These are phyloP conservation scores for Thecocarcelia acutangulata DNA, from an alignment of 2,888 invertebrate genomes.

Conservation along the genomic window DNA sequence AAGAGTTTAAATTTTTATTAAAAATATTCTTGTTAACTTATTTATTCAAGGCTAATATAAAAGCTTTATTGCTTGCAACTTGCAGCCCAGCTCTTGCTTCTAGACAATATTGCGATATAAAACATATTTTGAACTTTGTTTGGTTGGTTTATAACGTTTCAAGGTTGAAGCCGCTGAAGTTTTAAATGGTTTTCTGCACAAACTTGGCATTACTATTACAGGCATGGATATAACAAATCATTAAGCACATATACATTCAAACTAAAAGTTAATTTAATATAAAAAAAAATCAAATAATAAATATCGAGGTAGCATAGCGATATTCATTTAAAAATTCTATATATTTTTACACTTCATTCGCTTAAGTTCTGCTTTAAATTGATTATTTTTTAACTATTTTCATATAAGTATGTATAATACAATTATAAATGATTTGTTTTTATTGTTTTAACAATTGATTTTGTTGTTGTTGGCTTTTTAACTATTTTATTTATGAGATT, in stretches of 20 bases:
- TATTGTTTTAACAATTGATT: slow-evolving; percentile 42
- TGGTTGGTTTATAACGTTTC: no score
- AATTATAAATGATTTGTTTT: slow-evolving; percentile 16
- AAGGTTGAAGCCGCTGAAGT: no score
- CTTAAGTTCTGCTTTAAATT: slow-evolving; percentile 42
- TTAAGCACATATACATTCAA: background rate
- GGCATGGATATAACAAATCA: background rate
- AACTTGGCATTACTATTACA: slow-evolving; percentile 30
- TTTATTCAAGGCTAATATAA: no score
- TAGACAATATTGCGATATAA: no score
- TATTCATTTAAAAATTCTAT: slow-evolving; percentile 48
- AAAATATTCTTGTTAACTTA: no score
- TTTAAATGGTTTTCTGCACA: no score
- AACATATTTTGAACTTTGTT: no score
- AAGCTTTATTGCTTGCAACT: no score
- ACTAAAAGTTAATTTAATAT: no score
- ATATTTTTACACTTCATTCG: slow-evolving; percentile 15
- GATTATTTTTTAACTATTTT: slow-evolving; percentile 44
- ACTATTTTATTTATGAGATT: slow-evolving; percentile 40
- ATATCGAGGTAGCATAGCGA: slow-evolving; percentile 68
- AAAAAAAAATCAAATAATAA: slow-evolving; percentile 35
- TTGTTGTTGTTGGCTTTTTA: slow-evolving; percentile 28
- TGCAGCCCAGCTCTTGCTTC: no score
- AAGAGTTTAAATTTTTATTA: no score
- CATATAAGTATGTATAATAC: slow-evolving; percentile 33